Conservation (phyloP, 2,797 vertebrate species). For the Microcaecilia unicolor region DNA sequence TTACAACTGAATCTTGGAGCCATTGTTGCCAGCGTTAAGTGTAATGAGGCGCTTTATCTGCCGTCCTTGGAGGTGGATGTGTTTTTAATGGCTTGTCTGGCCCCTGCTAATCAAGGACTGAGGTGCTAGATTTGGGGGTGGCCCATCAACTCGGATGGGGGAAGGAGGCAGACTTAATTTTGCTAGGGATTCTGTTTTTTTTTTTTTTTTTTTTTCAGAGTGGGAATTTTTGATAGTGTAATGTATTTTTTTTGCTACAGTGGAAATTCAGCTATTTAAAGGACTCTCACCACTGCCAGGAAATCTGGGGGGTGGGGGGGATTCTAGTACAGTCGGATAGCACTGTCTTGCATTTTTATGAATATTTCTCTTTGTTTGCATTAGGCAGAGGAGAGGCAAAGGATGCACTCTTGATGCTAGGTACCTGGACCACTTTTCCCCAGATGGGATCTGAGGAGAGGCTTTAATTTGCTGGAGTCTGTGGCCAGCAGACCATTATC, state of each 20-base stretch:
- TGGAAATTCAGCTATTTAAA: too few relatives aligned
- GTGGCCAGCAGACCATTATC: conserved; percentile 29
- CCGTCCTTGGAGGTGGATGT: conserved; percentile 50
- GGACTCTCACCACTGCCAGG: too few relatives aligned
- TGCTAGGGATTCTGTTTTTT: too few relatives aligned
- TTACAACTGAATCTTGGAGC: conserved; percentile 45
- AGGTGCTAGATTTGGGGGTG: conserved; percentile 31
- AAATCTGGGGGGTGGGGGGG: neutral
- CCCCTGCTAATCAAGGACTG: conserved; percentile 50
- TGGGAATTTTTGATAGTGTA: too few relatives aligned
- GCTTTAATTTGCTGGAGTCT: conserved; percentile 22
- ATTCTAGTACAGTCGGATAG: neutral
- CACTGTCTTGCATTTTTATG: neutral
- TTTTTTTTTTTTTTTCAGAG: too few relatives aligned
- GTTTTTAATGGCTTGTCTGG: conserved; percentile 56
- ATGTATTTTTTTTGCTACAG: too few relatives aligned
- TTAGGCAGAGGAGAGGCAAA: too few relatives aligned
- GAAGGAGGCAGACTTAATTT: too few relatives aligned
- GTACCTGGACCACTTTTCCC: too few relatives aligned
- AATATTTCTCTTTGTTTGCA: neutral
- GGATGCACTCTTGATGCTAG: too few relatives aligned
- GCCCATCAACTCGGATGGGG: too few relatives aligned
- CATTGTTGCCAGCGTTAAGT: conserved; percentile 43
- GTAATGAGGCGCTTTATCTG: conserved; percentile 49
- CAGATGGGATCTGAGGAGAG: conserved; percentile 28